Evolutionary conservation across 2,888 invertebrate species (phyloP), one percentile per base, ranked within the genome.

Genomic region (Drosophila crucigera): DNA sequence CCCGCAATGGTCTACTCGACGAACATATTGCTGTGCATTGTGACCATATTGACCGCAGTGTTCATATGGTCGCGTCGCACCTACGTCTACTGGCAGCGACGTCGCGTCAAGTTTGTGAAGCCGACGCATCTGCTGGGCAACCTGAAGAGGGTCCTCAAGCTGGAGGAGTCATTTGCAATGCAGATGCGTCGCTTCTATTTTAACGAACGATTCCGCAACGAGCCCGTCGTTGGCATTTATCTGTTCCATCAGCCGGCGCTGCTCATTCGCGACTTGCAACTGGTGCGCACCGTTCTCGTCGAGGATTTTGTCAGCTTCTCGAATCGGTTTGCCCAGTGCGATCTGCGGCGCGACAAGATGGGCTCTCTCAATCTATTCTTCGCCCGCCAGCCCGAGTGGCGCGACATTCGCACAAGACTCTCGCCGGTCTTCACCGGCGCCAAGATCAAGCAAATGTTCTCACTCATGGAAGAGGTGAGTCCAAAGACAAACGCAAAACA

Each of bases 221-320:
- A 85, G 78, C 83, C 93, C 60, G 65, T 94, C 63, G 86, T 91
- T 78, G 91, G 94, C 86, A 78, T 94, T 78, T 86, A 93, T 90
- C 91, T 94, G n/a, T 93, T 94, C 68, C 93, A 94, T 76, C 93
- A 93, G 65, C 94, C 94, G 1, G 91, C 92, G 2, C 66, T 94
- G 31, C 64, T 94, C 37, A 80, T 94, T 22, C 92, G 94, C 19
- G 94, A 94, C 71, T 93, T 93, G 0, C 93, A 93, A 25, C 76
- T 94, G 31, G 91, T 94, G 4, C 94, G 94, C 58, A 91, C 92
- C 19, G 83, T 94, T 2, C 80, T 94, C 14, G 87, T 94, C 16
- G 94, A 94, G 62, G 94, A 94, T 67, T 94, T 94, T 66, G 92
- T 92, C 16, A 91, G 91, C 54, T 94, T 94, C 80, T 82, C 91